These are phyloP conservation scores for Chalcosyrphus nemorum DNA, from an alignment of 2,888 invertebrate genomes.

Conservation along the genomic window DNA sequence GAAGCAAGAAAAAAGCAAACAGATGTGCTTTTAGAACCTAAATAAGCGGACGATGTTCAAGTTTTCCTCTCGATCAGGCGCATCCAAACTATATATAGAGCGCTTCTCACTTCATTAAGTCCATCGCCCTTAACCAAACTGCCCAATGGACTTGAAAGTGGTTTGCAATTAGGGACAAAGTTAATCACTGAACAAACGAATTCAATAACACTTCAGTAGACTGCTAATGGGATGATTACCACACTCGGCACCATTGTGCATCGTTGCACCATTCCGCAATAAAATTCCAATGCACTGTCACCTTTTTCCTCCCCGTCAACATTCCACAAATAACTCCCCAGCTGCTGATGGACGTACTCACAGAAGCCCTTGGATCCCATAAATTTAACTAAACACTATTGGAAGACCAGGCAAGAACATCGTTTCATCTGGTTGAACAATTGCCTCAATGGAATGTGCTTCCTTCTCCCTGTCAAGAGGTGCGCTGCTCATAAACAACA, in stretches of 20 bases:
- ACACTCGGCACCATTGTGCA: not conserved
- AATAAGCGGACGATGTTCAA: no score
- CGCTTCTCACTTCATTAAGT: not conserved
- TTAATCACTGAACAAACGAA: not conserved
- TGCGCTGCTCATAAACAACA: not conserved
- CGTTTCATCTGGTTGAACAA: slow-evolving; percentile 2
- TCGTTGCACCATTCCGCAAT: not conserved
- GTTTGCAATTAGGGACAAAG: not conserved
- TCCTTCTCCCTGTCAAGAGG: not conserved
- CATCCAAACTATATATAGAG: not conserved
- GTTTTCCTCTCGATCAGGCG: no score
- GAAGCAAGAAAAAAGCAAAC: no score
- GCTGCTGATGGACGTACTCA: not conserved
- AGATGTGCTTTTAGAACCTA: no score
- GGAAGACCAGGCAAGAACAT: not conserved
- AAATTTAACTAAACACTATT: not conserved
- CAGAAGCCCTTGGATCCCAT: not conserved
- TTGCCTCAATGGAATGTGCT: slow-evolving; percentile 6
- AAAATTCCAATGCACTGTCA: not conserved
- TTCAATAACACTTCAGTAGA: not conserved
- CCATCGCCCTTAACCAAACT: not conserved
- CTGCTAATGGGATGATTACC: not conserved
- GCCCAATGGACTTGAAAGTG: not conserved
- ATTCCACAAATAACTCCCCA: not conserved
- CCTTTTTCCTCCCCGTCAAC: not conserved